Evolutionary conservation across 2,888 invertebrate genomes (phyloP).

Genomic region (Druceiella hillmani): DNA sequence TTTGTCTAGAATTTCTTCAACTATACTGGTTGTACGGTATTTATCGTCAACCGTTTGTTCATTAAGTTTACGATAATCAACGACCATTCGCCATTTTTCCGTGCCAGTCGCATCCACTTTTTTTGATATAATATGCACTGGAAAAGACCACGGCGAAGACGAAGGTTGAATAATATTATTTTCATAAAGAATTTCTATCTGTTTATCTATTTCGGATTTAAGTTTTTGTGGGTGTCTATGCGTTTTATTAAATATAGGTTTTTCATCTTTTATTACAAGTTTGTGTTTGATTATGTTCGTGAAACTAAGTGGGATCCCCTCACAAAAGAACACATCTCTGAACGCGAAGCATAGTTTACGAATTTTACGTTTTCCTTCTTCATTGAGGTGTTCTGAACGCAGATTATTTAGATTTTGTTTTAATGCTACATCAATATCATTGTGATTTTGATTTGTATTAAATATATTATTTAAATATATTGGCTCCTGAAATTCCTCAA

Average conservation of each 20-base stretch:
- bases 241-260: background rate
- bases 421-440: background rate
- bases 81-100: background rate
- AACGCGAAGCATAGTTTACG: background rate
- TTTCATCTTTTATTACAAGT: background rate
- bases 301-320: background rate
- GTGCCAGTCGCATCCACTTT: background rate
- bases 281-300: background rate
- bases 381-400: background rate
- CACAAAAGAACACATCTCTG: background rate
- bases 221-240: too few species aligned
- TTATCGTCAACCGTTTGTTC: constrained; percentile 24
- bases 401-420: background rate
- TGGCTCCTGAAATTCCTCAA: too few species aligned
- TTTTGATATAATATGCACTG: constrained; percentile 5
- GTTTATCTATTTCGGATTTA: too few species aligned
- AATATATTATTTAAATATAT: too few species aligned
- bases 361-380: constrained; percentile 1
- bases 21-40: constrained; percentile 25
- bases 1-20: constrained; percentile 24
- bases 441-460: too few species aligned
- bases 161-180: background rate
- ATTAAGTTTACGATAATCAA: background rate
- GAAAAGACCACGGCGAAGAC: constrained; percentile 2
- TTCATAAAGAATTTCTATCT: too few species aligned